Evolutionary conservation across 2,113 vertebrate species (phyloP).

Genomic region (Elaphurus davidianus): DNA sequence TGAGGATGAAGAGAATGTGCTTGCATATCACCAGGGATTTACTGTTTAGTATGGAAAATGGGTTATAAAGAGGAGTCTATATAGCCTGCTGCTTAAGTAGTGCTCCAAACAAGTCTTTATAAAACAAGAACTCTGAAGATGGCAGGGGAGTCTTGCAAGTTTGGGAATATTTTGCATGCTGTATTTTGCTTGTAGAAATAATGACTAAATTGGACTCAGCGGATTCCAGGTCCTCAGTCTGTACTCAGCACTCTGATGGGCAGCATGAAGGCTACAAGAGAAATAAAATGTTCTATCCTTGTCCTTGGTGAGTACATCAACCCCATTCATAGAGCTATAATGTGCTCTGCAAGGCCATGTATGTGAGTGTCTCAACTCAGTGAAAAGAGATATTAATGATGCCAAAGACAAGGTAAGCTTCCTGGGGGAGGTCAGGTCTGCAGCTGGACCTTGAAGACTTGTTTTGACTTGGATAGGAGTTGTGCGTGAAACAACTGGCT

Average conservation of each 20-base stretch:
- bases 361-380: not conserved
- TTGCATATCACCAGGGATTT: not conserved
- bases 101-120: not conserved
- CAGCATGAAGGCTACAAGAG: not conserved
- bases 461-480: not conserved
- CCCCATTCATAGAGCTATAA: not conserved
- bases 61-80: slow-evolving; percentile 13
- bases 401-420: not conserved
- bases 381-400: not conserved
- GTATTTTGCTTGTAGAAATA: not conserved
- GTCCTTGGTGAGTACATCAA: slow-evolving; percentile 35
- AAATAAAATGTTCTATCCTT: slow-evolving; percentile 17
- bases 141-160: not conserved
- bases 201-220: not conserved
- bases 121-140: not conserved
- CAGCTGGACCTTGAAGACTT: not conserved
- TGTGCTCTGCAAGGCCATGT: not conserved
- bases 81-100: not conserved
- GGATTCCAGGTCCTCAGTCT: not conserved
- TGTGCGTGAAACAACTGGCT: not conserved
- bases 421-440: not conserved
- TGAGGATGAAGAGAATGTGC: not conserved
- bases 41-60: not conserved
- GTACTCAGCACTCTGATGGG: not conserved
- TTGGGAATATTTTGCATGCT: not conserved